Conservation (phyloP, 1,140 invertebrate genomes). For the Radopholus similis region DNA sequence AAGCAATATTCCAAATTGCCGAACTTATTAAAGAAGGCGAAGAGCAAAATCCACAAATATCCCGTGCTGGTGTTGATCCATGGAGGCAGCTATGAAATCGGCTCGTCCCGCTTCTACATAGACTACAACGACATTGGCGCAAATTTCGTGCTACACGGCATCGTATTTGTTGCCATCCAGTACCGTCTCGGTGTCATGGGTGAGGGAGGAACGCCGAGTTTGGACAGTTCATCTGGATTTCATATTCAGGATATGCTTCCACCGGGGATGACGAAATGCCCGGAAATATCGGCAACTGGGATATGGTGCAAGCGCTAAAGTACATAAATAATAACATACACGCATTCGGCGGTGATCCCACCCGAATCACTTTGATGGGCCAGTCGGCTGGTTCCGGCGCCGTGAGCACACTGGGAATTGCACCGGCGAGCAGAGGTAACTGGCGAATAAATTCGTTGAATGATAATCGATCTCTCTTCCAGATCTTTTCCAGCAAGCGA, state of each 20-base stretch:
- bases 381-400: not conserved
- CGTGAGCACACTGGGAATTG: not conserved
- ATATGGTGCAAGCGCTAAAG: conserved; percentile 2
- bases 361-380: not conserved
- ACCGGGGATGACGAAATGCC: not conserved
- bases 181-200: conserved; percentile 2
- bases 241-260: not conserved
- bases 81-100: conserved; percentile 6
- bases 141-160: conserved; percentile 4
- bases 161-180: not conserved
- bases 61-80: conserved; percentile 9
- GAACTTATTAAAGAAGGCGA: not conserved
- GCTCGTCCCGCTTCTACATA: not conserved
- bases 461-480: not conserved
- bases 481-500: not conserved
- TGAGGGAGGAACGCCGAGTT: not conserved
- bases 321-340: not conserved
- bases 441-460: conserved; percentile 1
- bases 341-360: conserved; percentile 1
- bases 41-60: not conserved
- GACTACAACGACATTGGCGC: not conserved
- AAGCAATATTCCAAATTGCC: not conserved
- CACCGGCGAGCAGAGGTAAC: not conserved
- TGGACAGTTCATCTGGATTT: not conserved
- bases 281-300: conserved; percentile 6